A percentile compares a stretch with the other conserved stretches of the same genome.
Conservation (phyloP, 1,140 invertebrate species). For the Temnothorax curvispinosus region DNA sequence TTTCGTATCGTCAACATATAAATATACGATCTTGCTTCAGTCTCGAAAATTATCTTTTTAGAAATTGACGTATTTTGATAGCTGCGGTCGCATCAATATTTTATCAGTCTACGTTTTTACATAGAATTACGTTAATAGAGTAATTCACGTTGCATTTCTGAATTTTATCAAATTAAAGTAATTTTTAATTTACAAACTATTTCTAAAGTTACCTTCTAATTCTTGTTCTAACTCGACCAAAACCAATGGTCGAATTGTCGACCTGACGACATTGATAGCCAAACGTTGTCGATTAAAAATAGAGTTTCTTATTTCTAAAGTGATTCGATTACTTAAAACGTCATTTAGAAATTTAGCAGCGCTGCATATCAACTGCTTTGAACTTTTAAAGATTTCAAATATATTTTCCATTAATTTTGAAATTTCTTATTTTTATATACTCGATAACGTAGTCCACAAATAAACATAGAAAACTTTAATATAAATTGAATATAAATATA, state of each 20-base stretch:
- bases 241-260: too few species aligned
- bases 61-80: not conserved
- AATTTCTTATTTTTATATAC: too few species aligned
- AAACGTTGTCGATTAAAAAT: too few species aligned
- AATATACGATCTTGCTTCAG: slow-evolving; percentile 7
- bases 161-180: not conserved
- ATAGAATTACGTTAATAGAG: not conserved
- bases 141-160: not conserved
- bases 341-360: not conserved
- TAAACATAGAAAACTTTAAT: not conserved
- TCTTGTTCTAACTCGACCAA: too few species aligned
- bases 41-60: not conserved
- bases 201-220: not conserved
- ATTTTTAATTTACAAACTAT: not conserved
- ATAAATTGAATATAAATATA: not conserved
- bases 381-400: not conserved
- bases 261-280: too few species aligned
- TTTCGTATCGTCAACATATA: not conserved
- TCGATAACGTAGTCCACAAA: too few species aligned
- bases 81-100: not conserved
- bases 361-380: not conserved
- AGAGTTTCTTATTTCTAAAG: not conserved
- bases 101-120: slow-evolving; percentile 3
- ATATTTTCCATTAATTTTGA: not conserved
- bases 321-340: not conserved